Base-by-base conservation (phyloP, 2,888 invertebrate genomes). In the Stenurella melanura region DNA sequence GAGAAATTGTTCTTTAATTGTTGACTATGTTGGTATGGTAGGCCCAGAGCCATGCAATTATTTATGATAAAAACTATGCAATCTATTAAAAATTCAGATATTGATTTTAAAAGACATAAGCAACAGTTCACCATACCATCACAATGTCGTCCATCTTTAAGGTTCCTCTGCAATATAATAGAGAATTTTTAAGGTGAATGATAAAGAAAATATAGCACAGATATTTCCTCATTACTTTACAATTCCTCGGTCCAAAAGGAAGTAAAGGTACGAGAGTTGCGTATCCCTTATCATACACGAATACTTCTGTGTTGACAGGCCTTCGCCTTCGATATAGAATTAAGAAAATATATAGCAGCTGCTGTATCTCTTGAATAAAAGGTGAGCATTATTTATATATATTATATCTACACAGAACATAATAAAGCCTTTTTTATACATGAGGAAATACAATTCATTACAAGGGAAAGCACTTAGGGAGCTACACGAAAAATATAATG, bases 301-400 rank as follows among this genome's bases (percentile, higher is more conserved):
- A 34, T 63, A 63, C 15, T 63, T 60, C n/a, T 34, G 17, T 10
- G 61, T 63, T 63, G 61, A 63, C 61, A 50, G 61, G 34, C 61
- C n/a, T 18, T 63, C 61, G 9, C 61, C 61, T 34, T 63, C 61
- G 17, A 63, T 63, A 30, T 34, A 63, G 61, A 34, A 63, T 63
- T 63, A 63, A 63, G 34, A 63, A 63, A 63, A 63, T 63, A 63
- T 63, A 63, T 63, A 34, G 30, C 61, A 63, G 34, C 61, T 34
- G 61, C 61, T 17, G 17, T 26, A 30, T 34, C 30, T 63, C 61
- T 34, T 17, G 61, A 21, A 63, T 63, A 63, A 34, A 63, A 34
- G 61, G 30, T 63, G 61, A 63, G 34, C 61, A 63, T 63, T 63
- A 63, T 34, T 63, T 63, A 63, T 63, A 63, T 63, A 63, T 63